Conservation (phyloP, 2,797 vertebrate species). For the Delichon dasypus region DNA sequence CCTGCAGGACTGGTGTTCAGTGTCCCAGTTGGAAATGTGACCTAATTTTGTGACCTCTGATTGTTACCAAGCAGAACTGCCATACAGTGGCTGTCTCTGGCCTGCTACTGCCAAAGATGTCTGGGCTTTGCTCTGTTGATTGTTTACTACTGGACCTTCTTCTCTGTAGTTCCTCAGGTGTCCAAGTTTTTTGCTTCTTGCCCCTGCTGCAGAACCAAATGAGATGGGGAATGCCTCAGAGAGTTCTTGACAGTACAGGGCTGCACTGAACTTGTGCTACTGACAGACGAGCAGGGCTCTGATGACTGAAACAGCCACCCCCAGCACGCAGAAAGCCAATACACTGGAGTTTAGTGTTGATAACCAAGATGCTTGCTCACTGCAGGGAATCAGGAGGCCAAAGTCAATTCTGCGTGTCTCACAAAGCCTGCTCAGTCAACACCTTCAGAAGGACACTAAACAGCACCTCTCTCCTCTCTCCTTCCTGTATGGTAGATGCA, state of each 20-base stretch:
- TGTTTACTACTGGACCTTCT: not conserved
- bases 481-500: not conserved
- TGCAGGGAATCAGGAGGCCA: not conserved
- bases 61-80: not conserved
- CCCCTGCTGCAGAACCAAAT: not conserved
- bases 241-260: not conserved
- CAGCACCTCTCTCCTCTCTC: not conserved
- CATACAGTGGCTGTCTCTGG: not conserved
- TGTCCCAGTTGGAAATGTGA: not conserved
- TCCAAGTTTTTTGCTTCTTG: not conserved
- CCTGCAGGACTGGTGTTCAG: not conserved
- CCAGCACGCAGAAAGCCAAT: not conserved
- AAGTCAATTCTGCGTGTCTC: not conserved
- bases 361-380: not conserved
- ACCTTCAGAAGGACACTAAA: not conserved
- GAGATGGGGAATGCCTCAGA: not conserved
- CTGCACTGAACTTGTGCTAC: not conserved
- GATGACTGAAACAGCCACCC: not conserved
- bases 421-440: not conserved
- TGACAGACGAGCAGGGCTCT: not conserved
- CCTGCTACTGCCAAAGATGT: not conserved
- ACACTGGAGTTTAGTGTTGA: not conserved
- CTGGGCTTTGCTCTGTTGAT: not conserved
- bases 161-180: not conserved
- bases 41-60: not conserved